Evolutionary conservation across 2,797 vertebrate genomes (phyloP).

Genomic region (Propithecus deckenii): DNA sequence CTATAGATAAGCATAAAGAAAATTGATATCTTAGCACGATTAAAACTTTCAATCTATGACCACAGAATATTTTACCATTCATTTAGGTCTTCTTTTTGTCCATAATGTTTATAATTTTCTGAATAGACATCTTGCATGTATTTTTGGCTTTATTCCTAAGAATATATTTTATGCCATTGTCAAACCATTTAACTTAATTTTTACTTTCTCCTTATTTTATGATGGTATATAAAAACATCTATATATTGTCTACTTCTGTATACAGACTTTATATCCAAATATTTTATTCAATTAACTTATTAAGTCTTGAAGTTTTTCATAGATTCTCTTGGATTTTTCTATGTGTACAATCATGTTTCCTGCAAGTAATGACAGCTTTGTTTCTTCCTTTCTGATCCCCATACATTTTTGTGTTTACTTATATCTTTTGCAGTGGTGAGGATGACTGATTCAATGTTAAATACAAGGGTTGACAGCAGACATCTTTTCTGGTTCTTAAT

Average conservation of each 20-base stretch:
- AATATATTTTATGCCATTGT: not conserved
- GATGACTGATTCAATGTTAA: not conserved
- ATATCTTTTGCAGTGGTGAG: not conserved
- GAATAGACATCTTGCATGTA: not conserved
- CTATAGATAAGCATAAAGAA: not conserved
- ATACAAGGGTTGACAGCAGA: not conserved
- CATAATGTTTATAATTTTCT: not conserved
- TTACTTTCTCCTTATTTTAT: not conserved
- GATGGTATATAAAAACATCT: not conserved
- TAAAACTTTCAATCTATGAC: not conserved
- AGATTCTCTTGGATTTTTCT: not conserved
- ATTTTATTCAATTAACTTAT: not conserved
- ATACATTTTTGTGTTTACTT: not conserved
- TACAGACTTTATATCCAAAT: not conserved
- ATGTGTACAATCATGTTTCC: not conserved
- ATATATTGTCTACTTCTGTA: not conserved
- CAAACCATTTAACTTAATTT: not conserved
- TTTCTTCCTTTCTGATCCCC: not conserved
- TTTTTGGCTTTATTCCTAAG: not conserved
- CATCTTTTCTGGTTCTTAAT: not conserved
- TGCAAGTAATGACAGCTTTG: not conserved
- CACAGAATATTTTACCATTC: not conserved
- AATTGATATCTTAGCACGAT: not conserved
- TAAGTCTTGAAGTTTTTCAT: not conserved
- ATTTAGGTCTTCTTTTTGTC: not conserved